These are phyloP conservation scores for Pygoscelis adeliae DNA, from an alignment of 2,113 vertebrate species.

Conservation along the genomic window DNA sequence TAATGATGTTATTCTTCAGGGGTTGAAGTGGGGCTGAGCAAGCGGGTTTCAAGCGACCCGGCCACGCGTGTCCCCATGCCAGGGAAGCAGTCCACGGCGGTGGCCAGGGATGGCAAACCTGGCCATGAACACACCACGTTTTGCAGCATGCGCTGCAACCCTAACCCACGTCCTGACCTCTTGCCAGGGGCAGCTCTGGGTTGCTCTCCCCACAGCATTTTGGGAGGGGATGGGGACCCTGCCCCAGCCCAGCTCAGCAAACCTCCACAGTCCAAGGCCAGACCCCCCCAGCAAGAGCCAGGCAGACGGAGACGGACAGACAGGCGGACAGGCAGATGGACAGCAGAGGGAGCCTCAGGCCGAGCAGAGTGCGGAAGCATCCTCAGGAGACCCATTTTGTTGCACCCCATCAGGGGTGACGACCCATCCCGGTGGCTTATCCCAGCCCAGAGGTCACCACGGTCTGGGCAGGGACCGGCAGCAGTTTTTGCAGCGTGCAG, in stretches of 20 bases:
- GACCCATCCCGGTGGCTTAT: fast-evolving
- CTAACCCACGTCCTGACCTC: fast-evolving
- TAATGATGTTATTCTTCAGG: not conserved
- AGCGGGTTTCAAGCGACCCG: fast-evolving
- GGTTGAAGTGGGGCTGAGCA: not conserved
- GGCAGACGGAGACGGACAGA: not conserved
- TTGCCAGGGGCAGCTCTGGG: fast-evolving
- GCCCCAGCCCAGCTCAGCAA: not conserved
- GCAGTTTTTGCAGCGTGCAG: not conserved
- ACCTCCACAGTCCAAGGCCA: no score
- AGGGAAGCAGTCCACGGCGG: fast-evolving
- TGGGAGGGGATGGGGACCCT: not conserved
- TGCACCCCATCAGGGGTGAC: not conserved
- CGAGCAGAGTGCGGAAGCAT: fast-evolving
- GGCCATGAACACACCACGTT: fast-evolving
- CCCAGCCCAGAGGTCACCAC: not conserved
- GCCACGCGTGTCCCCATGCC: fast-evolving
- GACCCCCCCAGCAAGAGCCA: not conserved
- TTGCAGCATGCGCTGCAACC: fast-evolving
- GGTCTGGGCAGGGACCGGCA: not conserved
- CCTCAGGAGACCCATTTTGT: not conserved
- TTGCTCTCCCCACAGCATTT: not conserved
- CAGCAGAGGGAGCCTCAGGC: constrained; percentile 48
- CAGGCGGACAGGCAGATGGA: not conserved
- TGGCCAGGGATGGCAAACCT: not conserved